Evolutionary conservation across 2,113 vertebrate species (phyloP), one percentile per base, ranked within the genome.

Genomic region (Cephalopterus ornatus): DNA sequence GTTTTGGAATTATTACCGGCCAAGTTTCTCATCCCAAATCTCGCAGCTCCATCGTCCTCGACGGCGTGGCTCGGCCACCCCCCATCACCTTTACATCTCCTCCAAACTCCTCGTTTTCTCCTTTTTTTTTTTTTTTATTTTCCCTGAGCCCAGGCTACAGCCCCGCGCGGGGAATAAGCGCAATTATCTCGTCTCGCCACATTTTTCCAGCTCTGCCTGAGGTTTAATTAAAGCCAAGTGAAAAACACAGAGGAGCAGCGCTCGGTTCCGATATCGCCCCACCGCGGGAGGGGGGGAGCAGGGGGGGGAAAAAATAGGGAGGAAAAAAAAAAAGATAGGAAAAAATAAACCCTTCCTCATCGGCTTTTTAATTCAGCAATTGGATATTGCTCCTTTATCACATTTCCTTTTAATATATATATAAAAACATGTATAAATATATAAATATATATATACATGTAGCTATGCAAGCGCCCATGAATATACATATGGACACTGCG

Each of bases 201-300:
- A 97, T 98, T 98, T 98, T 98, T 95, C 96, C 97, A 98, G 97
- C 96, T 97, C 96, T 94, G 97, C 97, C 98, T 98, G 98, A 98
- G 98, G 97, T 98, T 98, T 98, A 98, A 98, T 98, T 98, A 98
- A 98, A 98, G 97, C 97, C 97, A 98, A 98, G 97, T 2, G 96
- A 96, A 98, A 98, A 98, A 97, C 97, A 97, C 97, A 97, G 97
- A 98, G 93, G 89, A 97, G 92, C 93, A 95, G 97, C 94, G 59
- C 96, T 85, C 92, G 5, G 97, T 97, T 97, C 96, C 95, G 93
- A 89, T 98, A 98, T 98, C 97, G 46, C 96, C 97, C 95, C 94
- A 63, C 84, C 53, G 71, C 98, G 97, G 56, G 86, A 33, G 44
- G 81, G 14, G 2, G 47, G 32, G 76, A 58, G 22, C n/a, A 24